Evolutionary conservation across 1,140 invertebrate species (phyloP), one percentile per base, ranked within the genome.

Genomic region (Drosophila teissieri): DNA sequence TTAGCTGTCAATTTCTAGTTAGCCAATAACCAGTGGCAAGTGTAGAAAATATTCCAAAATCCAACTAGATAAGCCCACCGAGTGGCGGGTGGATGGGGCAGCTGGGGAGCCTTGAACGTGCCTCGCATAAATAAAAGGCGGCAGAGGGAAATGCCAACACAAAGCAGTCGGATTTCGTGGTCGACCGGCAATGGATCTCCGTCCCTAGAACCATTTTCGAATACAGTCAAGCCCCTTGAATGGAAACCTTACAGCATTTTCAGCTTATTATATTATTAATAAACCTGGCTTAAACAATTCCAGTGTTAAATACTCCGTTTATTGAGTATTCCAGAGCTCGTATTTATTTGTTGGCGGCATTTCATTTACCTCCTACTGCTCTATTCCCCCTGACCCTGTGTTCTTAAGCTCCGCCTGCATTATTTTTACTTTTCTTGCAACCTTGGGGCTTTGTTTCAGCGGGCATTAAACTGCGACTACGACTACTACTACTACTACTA

Each of bases 361-460:
- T 6, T 27, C 1, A 27, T 31, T 31, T 31, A 31, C 27, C 27
- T 31, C 1, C 27, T 7, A 8, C 27, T 3, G 4, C n/a, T 48
- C 19, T 40, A 15, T 8, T 36, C 15, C 0, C 46, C 46, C 24
- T 10, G 7, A 15, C 14, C 46, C 46, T 48, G 24, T 15, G 37
- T 63, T 49, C 45, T 45, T 24, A n/a, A 19, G 22, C 54, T 58
- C 62, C 36, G 34, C 52, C 61, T 49, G 46, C 52, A 40, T 27
- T 39, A 37, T 49, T 40, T 51, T 40, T 55, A 45, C 45, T 54
- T 31, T 27, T 77, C 45, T 31, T 88, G 58, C 58, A 86, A 81
- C 82, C 82, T 86, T 86, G 82, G 39, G 48, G 75, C 82, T 88
- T 88, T 82, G 82, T 86, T 86, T 82, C 65, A 81, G 36, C 83